A percentile compares a stretch with the other conserved stretches of the same genome.
Evolutionary conservation across 2,113 vertebrate genomes (phyloP).

Genomic region (Larimichthys polyactis): DNA sequence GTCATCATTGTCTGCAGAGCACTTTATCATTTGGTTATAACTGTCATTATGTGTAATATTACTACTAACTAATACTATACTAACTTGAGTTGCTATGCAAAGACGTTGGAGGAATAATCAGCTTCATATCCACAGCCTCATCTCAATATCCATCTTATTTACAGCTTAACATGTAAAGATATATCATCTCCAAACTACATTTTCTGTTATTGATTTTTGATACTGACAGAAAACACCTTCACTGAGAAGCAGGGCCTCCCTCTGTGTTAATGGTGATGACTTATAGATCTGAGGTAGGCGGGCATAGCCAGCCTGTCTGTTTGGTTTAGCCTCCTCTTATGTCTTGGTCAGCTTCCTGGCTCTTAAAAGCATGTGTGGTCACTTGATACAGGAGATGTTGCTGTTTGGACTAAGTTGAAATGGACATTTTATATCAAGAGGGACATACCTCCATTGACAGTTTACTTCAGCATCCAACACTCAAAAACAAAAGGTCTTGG

Average conservation of each 20-base stretch:
- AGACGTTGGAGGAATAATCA: neutral
- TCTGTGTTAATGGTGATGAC: neutral
- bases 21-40: neutral
- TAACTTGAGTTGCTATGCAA: neutral
- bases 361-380: constrained; percentile 10
- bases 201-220: neutral
- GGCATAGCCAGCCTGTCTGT: constrained; percentile 36
- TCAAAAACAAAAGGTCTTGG: neutral
- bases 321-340: constrained; percentile 19
- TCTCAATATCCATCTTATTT: neutral
- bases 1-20: neutral
- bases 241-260: neutral
- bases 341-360: constrained; percentile 5
- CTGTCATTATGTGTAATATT: neutral
- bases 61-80: too few relatives aligned
- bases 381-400: constrained; percentile 40
- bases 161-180: neutral
- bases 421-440: constrained; percentile 25
- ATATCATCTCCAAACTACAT: neutral
- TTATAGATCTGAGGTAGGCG: constrained; percentile 34
- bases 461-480: neutral
- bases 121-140: neutral
- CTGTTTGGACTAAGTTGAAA: neutral
- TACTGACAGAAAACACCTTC: neutral
- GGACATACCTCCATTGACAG: constrained; percentile 8